Evolutionary conservation across 1,140 invertebrate species (phyloP), one percentile per base, ranked within the genome.

Genomic region (Formica selysi): DNA sequence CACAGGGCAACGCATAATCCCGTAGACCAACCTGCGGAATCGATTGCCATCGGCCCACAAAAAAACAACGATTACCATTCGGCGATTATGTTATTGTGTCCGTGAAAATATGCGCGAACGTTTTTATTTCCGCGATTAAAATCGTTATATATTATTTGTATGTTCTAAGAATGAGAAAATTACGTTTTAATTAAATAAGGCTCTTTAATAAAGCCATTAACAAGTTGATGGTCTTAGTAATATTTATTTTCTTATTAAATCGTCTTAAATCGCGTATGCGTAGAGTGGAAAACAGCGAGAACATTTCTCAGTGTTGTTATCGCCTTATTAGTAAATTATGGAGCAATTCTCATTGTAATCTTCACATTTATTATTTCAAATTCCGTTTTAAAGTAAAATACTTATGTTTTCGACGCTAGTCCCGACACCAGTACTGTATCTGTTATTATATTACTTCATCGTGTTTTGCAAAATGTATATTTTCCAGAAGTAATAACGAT

Each of bases 391-490:
- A 61, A 22, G 11, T 74, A 26, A 4, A 22, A 38, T 19, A 57
- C 8, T 38, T 26, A 29, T 3, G 22, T 44, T 81, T 81, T 73
- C 7, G 38, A 19, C 51, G 36, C 38, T 61, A 68, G 13, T 51
- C 59, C 26, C 44, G 67, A 13, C 19, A 38, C 38, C 4, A 1
- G 32, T 1, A 38, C 38, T 38, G 38, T 32, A 19, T 71, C 48
- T 70, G 84, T 86, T 86, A 26, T 80, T 81, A 22, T 70, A 79
- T 80, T 86, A 80, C 84, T 41, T 86, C 84, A 86, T 51, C 48
- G 10, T 61, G 62, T 64, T 86, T 86, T 86, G n/a, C 64, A 54
- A 86, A 86, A 86, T 62, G 48, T 19, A 51, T 51, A 51, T 29
- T 86, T 86, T 51, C 29, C 64, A 44, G 84, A 86, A 86, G 11